Evolutionary conservation across 2,888 invertebrate species (phyloP).

Genomic region (Parthenolecanium corni): DNA sequence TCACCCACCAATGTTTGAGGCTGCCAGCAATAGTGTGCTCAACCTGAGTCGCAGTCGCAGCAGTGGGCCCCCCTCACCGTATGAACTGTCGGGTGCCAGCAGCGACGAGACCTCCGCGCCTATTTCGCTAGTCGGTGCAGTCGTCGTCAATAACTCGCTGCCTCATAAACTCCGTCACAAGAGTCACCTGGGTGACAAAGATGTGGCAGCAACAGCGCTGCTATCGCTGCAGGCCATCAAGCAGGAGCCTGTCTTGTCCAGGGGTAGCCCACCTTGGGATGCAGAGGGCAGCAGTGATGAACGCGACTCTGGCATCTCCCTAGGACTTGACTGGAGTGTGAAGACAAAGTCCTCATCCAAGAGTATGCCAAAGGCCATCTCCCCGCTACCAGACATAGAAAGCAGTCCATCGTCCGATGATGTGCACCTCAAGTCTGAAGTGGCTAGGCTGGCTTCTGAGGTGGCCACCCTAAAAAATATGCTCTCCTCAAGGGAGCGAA

Average conservation of each 20-base stretch:
- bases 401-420: conserved; percentile 35
- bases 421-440: conserved; percentile 64
- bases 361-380: conserved; percentile 17
- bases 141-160: conserved; percentile 54
- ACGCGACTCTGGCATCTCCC: conserved; percentile 76
- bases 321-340: conserved; percentile 54
- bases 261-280: conserved; percentile 74
- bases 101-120: conserved; percentile 45
- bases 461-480: conserved; percentile 67
- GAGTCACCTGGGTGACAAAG: conserved; percentile 77
- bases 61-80: conserved; percentile 55
- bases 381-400: conserved; percentile 37
- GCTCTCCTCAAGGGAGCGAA: conserved; percentile 33
- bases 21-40: conserved; percentile 37
- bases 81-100: conserved; percentile 64
- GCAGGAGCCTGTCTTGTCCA: conserved; percentile 61
- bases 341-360: conserved; percentile 38
- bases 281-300: conserved; percentile 84
- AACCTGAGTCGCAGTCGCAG: conserved; percentile 41
- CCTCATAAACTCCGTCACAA: conserved; percentile 87
- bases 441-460: conserved; percentile 79
- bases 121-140: conserved; percentile 24
- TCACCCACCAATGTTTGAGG: conserved; percentile 39
- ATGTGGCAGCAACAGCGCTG: conserved; percentile 60
- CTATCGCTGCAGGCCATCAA: conserved; percentile 50